A percentile compares a stretch with the other conserved stretches of the same genome.
Conservation (phyloP, 2,113 vertebrate species). For the Pica pica region DNA sequence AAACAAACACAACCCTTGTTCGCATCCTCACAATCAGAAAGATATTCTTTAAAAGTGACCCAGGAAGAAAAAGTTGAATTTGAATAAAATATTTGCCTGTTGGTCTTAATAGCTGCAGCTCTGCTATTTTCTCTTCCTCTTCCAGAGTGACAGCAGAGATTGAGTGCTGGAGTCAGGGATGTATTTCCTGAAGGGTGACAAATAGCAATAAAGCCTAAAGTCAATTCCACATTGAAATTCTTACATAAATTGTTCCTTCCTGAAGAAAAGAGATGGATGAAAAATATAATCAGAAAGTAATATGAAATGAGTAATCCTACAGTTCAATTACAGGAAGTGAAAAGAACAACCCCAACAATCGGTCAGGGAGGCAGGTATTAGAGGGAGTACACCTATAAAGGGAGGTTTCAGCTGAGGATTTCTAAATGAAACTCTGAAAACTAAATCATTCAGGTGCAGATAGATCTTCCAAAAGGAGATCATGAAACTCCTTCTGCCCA, state of each 20-base stretch:
- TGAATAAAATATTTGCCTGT: constrained; percentile 6
- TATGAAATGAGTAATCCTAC: not conserved
- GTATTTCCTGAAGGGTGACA: constrained; percentile 43
- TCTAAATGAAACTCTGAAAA: not conserved
- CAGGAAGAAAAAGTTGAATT: not conserved
- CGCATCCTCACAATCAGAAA: not conserved
- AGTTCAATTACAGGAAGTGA: not conserved
- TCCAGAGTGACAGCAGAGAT: not conserved
- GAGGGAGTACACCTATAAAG: not conserved
- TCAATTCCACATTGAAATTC: not conserved
- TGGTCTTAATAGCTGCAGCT: not conserved
- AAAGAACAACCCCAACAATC: not conserved
- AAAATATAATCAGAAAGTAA: not conserved
- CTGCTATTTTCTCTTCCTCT: not conserved
- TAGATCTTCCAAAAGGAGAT: not conserved
- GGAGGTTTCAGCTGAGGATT: not conserved
- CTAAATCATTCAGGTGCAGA: not conserved
- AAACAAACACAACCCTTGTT: not conserved
- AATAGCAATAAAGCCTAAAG: constrained; percentile 13
- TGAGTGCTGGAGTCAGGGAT: constrained; percentile 4
- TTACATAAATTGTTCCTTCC: constrained; percentile 7
- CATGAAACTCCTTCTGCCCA: not conserved
- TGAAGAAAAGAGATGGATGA: not conserved
- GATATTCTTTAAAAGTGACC: not conserved
- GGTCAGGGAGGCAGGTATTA: not conserved